These are phyloP conservation scores for Cremastinae sp. DNA, from an alignment of 2,888 invertebrate genomes.

Conservation along the genomic window DNA sequence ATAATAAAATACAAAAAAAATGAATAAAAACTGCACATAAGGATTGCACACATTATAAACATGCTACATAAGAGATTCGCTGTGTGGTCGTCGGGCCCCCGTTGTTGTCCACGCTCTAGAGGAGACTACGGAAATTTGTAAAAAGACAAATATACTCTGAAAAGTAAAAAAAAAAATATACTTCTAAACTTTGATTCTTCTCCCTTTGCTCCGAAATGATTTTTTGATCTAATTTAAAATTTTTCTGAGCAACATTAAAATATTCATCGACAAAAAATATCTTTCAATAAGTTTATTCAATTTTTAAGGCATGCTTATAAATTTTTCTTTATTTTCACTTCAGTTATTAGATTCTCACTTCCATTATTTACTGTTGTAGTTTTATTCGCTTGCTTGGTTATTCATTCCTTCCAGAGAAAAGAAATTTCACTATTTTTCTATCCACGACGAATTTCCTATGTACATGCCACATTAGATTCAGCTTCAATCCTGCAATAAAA, in stretches of 20 bases:
- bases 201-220: neutral
- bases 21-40: constrained; percentile 47
- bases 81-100: constrained; percentile 53
- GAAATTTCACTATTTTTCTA: too few species aligned
- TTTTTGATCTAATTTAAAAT: too few species aligned
- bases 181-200: neutral
- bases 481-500: too few species aligned
- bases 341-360: constrained; percentile 14
- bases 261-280: too few species aligned
- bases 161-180: constrained; percentile 45
- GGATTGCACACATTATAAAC: constrained; percentile 57
- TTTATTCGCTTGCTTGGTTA: too few species aligned
- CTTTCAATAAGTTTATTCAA: neutral
- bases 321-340: neutral
- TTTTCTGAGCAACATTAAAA: too few species aligned
- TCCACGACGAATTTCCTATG: too few species aligned
- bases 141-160: constrained; percentile 61
- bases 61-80: constrained; percentile 58
- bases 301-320: neutral
- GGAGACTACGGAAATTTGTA: constrained; percentile 61
- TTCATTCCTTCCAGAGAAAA: too few species aligned
- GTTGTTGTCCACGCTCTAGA: constrained; percentile 62
- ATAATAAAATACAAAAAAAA: constrained; percentile 15
- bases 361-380: neutral
- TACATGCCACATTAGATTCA: too few species aligned